Evolutionary conservation across 2,113 vertebrate species (phyloP), one percentile per base, ranked within the genome.

Genomic region (Onychostoma macrolepis): DNA sequence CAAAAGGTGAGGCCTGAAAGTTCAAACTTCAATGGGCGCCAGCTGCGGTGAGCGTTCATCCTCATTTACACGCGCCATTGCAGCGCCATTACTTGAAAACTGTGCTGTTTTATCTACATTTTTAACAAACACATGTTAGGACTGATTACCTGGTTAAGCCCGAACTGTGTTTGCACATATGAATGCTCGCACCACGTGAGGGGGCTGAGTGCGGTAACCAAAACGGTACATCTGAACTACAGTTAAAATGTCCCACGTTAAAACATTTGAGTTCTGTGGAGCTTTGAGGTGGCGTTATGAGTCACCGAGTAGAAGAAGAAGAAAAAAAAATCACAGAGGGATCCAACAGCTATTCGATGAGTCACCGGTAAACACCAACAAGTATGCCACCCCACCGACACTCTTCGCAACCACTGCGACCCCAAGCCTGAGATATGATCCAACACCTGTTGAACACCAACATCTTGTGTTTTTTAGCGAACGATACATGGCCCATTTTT

Each of bases 271-370:
- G 19, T 56, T 65, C 81, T 88, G 80, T 50, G 89, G 53, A 91
- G 90, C 82, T 92, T 82, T n/a, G 69, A 45, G 88, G 87, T 83
- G 76, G 13, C 80, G 4, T 6, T 28, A 38, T 10, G 85, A 92
- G 67, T 91, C 58, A 78, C 48, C 28, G 21, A 6, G 30, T 53
- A 67, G 21, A 79, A 58, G 19, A 67, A 72, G 67, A 63, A 77
- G 38, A 82, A 43, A 83, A 86, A 80, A 83, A 84, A 84, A 67
- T 82, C 86, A 87, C 86, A 79, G 77, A 83, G 19, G 19, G 19
- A 90, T 69, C 33, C 33, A 50, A 77, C 33, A 74, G 28, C 71
- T 63, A n/a, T 77, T 80, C 81, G 58, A 79, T 94, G 93, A 94
- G 87, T 93, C 93, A 95, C 80, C 90, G 63, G 61, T 74, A 67